Conservation (phyloP, 2,113 vertebrate species). For the Octodon degus region DNA sequence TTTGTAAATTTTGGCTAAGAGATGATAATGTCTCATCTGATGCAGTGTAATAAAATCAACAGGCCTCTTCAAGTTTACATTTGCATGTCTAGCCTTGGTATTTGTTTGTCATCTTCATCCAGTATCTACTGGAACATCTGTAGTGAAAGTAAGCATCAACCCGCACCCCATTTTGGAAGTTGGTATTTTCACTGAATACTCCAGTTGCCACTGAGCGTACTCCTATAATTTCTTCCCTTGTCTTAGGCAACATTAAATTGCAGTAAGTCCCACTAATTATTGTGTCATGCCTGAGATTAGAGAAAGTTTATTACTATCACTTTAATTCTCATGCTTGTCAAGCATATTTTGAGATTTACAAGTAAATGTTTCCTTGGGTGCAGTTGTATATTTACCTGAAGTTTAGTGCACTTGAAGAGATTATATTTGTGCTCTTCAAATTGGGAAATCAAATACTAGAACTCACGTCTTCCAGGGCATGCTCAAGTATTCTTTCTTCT, state of each 20-base stretch:
- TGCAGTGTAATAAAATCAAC: background rate
- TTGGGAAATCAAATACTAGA: background rate
- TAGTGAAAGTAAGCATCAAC: background rate
- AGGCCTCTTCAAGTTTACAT: conserved; percentile 46
- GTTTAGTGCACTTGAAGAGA: background rate
- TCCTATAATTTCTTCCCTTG: background rate
- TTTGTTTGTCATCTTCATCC: background rate
- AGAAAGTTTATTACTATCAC: conserved; percentile 21
- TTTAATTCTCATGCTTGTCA: conserved; percentile 8
- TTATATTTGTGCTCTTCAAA: background rate
- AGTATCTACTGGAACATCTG: background rate
- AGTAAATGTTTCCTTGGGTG: background rate
- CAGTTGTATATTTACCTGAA: conserved; percentile 16
- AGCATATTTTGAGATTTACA: background rate
- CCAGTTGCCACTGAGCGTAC: background rate
- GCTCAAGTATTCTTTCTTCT: background rate
- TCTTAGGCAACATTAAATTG: background rate
- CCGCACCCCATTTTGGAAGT: background rate
- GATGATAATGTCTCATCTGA: background rate
- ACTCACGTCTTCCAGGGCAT: background rate
- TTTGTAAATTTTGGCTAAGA: background rate
- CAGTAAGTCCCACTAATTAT: background rate
- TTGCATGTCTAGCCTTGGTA: conserved; percentile 47
- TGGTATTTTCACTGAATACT: background rate
- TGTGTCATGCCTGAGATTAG: background rate